Conservation (phyloP, 2,113 vertebrate species). For the Himantopus leucocephalus region DNA sequence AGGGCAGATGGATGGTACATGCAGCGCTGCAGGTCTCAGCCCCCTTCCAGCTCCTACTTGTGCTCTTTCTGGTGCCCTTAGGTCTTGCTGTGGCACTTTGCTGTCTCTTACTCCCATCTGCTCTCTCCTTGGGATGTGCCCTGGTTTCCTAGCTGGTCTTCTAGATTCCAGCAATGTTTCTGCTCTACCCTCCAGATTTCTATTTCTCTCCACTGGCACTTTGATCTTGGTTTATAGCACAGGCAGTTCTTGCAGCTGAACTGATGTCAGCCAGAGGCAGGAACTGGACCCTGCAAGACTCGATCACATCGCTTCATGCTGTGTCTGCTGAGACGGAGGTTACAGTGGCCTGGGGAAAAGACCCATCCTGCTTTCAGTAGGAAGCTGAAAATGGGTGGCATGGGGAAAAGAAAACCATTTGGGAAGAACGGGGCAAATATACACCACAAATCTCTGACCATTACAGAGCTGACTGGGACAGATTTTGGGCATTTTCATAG, state of each 20-base stretch:
- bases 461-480: background rate
- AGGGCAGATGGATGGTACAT: background rate
- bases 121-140: background rate
- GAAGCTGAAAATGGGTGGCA: background rate
- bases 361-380: background rate
- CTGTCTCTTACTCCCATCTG: background rate
- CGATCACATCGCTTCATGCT: accelerated
- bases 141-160: background rate
- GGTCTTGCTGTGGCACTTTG: background rate
- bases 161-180: background rate
- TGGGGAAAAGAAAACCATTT: background rate
- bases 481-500: background rate
- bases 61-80: background rate
- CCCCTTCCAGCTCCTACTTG: background rate
- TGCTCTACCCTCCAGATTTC: background rate
- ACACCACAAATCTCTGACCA: background rate
- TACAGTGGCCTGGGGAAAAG: background rate
- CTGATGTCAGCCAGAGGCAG: background rate
- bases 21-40: background rate
- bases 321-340: background rate
- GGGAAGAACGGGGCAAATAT: background rate
- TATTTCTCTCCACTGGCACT: background rate
- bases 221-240: background rate
- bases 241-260: background rate
- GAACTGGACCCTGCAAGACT: background rate